Evolutionary conservation across 1,140 invertebrate genomes (phyloP).

Genomic region (Apocrypta bakeri): DNA sequence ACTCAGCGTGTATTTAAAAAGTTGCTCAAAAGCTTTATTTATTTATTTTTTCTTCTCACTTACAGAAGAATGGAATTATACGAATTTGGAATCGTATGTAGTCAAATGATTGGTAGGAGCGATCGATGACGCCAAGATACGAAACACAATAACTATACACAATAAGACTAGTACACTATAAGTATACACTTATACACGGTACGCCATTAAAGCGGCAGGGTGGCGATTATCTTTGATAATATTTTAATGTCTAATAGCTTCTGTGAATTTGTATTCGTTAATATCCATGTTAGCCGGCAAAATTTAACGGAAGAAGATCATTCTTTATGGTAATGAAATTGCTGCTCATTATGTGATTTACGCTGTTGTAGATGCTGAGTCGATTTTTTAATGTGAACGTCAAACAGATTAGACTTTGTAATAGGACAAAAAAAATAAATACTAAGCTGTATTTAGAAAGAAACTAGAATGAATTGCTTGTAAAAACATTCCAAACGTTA

Average conservation of each 20-base stretch:
- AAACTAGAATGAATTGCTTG: no score
- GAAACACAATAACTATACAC: not conserved
- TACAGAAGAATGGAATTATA: not conserved
- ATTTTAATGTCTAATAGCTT: conserved; percentile 11
- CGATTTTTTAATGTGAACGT: not conserved
- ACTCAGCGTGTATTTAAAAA: not conserved
- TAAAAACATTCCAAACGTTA: no score
- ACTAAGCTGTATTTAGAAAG: not conserved
- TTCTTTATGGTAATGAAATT: not conserved
- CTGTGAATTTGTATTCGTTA: not conserved
- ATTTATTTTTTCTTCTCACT: not conserved
- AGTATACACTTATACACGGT: no score
- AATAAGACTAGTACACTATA: not conserved
- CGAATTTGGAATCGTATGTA: conserved; percentile 11
- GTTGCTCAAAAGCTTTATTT: not conserved
- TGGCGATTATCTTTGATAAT: not conserved
- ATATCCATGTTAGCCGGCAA: not conserved
- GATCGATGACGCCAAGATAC: conserved; percentile 27
- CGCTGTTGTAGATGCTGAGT: not conserved
- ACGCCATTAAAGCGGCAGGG: no score
- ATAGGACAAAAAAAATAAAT: not conserved
- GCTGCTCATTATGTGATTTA: conserved; percentile 13
- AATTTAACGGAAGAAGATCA: conserved; percentile 7
- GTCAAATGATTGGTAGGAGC: no score
- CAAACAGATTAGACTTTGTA: not conserved